Conservation (phyloP, 2,888 invertebrate genomes). For the Pristionchus fissidentatus region DNA sequence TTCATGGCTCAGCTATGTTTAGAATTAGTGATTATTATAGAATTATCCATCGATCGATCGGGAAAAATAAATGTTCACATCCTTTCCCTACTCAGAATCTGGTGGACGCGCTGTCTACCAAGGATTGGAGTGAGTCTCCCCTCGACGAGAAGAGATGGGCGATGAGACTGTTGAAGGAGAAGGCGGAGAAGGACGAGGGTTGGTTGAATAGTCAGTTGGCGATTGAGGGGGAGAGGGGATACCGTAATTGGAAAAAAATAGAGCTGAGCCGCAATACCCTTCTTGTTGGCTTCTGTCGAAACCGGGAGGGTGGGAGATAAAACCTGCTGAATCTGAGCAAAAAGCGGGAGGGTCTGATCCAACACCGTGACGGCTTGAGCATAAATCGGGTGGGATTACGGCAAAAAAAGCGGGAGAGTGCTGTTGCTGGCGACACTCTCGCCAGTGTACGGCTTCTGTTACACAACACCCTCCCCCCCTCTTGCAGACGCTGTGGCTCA, state of each 20-base stretch:
- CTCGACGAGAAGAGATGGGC: not conserved
- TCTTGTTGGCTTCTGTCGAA: too few species aligned
- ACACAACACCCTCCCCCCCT: too few species aligned
- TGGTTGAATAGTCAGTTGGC: too few species aligned
- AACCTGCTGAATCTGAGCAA: too few species aligned
- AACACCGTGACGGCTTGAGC: too few species aligned
- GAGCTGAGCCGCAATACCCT: not conserved
- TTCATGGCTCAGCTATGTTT: not conserved
- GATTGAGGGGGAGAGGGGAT: not conserved
- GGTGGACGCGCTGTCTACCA: conserved; percentile 15
- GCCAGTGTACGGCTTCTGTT: not conserved
- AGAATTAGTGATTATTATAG: not conserved
- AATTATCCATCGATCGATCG: not conserved
- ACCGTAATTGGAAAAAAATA: not conserved
- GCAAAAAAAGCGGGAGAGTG: not conserved
- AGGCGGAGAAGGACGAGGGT: conserved; percentile 19
- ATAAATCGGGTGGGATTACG: too few species aligned
- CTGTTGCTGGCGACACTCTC: not conserved
- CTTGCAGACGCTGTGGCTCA: not conserved
- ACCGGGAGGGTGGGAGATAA: too few species aligned
- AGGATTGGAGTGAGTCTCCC: not conserved
- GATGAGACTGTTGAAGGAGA: not conserved
- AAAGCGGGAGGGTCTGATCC: too few species aligned
- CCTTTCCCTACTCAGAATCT: not conserved
- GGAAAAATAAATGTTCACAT: not conserved